Evolutionary conservation across 2,888 invertebrate species (phyloP).

Genomic region (Frankliniella fusca): DNA sequence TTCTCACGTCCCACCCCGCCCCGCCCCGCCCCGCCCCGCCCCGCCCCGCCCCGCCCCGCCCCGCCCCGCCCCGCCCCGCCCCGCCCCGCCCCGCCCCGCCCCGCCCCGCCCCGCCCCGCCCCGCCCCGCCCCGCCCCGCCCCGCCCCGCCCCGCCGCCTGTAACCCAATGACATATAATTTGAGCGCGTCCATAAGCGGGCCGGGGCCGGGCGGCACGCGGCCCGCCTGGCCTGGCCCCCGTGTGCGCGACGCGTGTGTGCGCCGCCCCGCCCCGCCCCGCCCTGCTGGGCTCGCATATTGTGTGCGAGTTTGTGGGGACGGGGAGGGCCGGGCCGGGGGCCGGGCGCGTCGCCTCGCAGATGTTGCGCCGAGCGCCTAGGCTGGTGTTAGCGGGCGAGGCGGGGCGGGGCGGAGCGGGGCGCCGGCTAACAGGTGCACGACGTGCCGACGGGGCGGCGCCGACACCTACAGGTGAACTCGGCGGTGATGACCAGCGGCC

Average conservation of each 20-base stretch:
- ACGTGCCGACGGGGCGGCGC: neutral
- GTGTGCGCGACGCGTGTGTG: neutral
- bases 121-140: no score
- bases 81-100: no score
- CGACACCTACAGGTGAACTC: neutral
- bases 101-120: no score
- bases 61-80: no score
- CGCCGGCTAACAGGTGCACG: neutral
- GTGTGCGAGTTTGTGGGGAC: neutral
- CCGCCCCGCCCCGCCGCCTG: neutral
- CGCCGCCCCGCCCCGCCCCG: neutral
- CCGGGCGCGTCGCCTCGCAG: neutral
- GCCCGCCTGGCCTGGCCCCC: neutral
- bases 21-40: neutral
- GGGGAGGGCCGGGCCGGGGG: no score
- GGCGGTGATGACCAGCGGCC: neutral
- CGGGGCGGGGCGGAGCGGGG: no score
- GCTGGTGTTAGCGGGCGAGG: neutral
- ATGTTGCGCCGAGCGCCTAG: neutral
- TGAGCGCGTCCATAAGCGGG: neutral
- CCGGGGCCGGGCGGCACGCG: neutral
- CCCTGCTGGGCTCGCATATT: neutral
- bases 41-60: neutral
- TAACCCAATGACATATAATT: constrained; percentile 10
- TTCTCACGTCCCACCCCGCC: no score